phyloP scores from a whole-genome alignment of 2,888 invertebrate genomes.

The Drosophila formosana region DNA sequence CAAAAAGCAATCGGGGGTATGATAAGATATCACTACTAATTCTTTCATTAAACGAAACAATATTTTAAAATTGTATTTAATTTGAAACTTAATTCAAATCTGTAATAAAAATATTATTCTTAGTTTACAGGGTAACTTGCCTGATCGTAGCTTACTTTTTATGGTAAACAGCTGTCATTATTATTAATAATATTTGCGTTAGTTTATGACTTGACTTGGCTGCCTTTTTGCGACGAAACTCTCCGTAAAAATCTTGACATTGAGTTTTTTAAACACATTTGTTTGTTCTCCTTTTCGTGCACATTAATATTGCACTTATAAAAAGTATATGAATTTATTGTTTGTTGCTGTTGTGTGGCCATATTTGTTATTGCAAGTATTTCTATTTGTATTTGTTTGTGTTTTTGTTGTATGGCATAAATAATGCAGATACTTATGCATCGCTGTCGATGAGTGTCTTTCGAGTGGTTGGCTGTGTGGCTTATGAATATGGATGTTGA shows the following conservation, averaged over 20 bases:
- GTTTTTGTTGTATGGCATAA: constrained; percentile 52
- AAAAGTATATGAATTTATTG: constrained; percentile 40
- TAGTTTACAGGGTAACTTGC: constrained; percentile 3
- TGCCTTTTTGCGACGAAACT: constrained; percentile 30
- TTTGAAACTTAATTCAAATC: too few species aligned
- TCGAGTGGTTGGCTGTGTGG: constrained; percentile 24
- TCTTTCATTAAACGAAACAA: background rate
- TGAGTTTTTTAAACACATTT: constrained; percentile 52
- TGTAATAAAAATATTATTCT: too few species aligned
- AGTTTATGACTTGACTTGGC: constrained; percentile 43
- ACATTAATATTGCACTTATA: constrained; percentile 55
- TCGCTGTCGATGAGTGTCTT: constrained; percentile 42
- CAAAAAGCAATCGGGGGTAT: background rate
- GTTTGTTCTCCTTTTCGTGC: constrained; percentile 5
- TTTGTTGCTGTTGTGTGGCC: constrained; percentile 10
- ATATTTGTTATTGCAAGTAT: constrained; percentile 21
- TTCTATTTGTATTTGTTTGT: constrained; percentile 26
- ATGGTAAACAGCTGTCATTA: constrained; percentile 42
- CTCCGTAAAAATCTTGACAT: constrained; percentile 64
- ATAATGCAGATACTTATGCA: constrained; percentile 62
- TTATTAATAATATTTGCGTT: constrained; percentile 58
- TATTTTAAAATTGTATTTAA: too few species aligned
- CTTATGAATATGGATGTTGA: constrained; percentile 60
- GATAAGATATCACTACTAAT: background rate
- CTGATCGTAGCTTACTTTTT: constrained; percentile 7